Percentiles rank a stretch among this genome's conserved stretches.
These are phyloP conservation scores for Limenitis camilla DNA, from an alignment of 2,888 invertebrate genomes.

Conservation along the genomic window DNA sequence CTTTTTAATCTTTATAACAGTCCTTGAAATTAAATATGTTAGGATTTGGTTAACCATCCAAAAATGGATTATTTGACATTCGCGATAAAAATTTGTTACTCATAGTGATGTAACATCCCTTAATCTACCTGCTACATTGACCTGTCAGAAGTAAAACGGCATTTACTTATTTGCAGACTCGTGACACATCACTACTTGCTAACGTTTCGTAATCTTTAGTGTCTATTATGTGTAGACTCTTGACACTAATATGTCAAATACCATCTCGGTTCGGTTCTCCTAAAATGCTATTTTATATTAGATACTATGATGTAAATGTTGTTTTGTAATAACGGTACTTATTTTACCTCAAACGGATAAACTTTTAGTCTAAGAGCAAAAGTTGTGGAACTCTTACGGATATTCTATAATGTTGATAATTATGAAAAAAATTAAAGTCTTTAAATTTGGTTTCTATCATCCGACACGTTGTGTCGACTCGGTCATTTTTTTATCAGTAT, in stretches of 20 bases:
- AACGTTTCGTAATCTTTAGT: slow-evolving; percentile 17
- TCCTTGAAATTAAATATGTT: too few relatives aligned
- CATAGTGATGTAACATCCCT: slow-evolving; percentile 9
- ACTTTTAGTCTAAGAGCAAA: too few relatives aligned
- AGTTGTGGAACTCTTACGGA: too few relatives aligned
- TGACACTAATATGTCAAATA: slow-evolving; percentile 29
- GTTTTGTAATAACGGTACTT: background rate
- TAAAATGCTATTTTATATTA: slow-evolving; percentile 23
- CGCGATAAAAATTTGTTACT: slow-evolving; percentile 9
- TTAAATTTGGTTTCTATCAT: too few relatives aligned
- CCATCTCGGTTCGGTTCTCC: slow-evolving; percentile 10
- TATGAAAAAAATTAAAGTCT: too few relatives aligned
- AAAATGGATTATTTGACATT: too few relatives aligned
- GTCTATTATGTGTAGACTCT: slow-evolving; percentile 24
- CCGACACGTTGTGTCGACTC: too few relatives aligned
- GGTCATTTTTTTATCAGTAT: too few relatives aligned
- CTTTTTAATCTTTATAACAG: too few relatives aligned
- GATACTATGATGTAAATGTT: background rate
- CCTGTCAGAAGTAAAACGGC: slow-evolving; percentile 19
- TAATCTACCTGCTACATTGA: slow-evolving; percentile 19
- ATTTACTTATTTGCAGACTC: slow-evolving; percentile 24
- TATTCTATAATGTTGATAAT: too few relatives aligned
- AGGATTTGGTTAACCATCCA: too few relatives aligned
- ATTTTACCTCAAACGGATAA: background rate
- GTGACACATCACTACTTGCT: slow-evolving; percentile 25